phyloP scores from a whole-genome alignment of 2,888 invertebrate genomes.

The Halocaridina rubra region DNA sequence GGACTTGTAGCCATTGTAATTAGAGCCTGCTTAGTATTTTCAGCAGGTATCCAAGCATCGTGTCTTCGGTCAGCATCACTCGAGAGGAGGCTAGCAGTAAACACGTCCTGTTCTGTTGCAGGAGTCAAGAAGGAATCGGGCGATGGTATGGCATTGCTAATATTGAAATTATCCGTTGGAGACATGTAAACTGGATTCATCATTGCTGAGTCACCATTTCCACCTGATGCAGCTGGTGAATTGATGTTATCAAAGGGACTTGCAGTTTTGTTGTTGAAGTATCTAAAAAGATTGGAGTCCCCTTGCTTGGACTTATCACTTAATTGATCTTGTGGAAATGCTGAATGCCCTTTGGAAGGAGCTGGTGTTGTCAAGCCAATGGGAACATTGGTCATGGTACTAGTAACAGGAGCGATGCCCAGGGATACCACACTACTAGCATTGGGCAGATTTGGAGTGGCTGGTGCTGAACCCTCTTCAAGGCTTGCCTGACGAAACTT shows the following conservation, averaged over 20 bases:
- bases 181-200: conserved; percentile 58
- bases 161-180: conserved; percentile 48
- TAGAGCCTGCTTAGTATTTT: conserved; percentile 72
- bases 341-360: neutral
- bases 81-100: conserved; percentile 56
- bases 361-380: conserved; percentile 17
- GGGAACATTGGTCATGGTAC: neutral
- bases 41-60: conserved; percentile 80
- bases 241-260: conserved; percentile 49
- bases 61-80: conserved; percentile 60
- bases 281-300: conserved; percentile 45
- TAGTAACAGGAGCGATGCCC: conserved; percentile 18
- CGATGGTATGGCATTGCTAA: conserved; percentile 55
- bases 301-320: conserved; percentile 25
- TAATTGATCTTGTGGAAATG: neutral
- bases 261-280: conserved; percentile 33
- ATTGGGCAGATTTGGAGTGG: neutral
- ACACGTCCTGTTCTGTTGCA: conserved; percentile 60
- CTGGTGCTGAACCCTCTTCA: neutral
- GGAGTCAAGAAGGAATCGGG: conserved; percentile 59
- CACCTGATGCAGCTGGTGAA: conserved; percentile 5
- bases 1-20: conserved; percentile 73
- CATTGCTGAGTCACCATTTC: conserved; percentile 44
- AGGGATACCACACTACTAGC: conserved; percentile 7
- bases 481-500: conserved; percentile 51